Evolutionary conservation across 1,140 invertebrate genomes (phyloP).

Genomic region (Drosophila sechellia): DNA sequence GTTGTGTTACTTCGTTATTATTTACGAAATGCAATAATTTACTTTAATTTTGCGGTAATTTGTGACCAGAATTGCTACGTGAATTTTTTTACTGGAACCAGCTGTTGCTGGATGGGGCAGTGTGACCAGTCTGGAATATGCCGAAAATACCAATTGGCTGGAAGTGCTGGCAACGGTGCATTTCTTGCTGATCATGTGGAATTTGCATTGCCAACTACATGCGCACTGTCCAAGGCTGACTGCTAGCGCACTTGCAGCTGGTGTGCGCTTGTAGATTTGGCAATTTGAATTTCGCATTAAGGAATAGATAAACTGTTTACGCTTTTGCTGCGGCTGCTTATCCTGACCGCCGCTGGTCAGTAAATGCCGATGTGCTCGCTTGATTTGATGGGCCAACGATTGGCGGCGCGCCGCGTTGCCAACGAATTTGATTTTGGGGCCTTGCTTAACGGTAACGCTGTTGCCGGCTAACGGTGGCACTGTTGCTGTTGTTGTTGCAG

Average conservation of each 20-base stretch:
- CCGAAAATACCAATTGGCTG: constrained; percentile 5
- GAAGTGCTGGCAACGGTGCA: constrained; percentile 3
- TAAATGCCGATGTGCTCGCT: constrained; percentile 79
- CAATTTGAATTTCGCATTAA: constrained; percentile 1
- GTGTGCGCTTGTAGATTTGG: not conserved
- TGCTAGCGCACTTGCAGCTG: not conserved
- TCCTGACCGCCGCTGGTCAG: constrained; percentile 76
- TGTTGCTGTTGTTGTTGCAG: constrained; percentile 5
- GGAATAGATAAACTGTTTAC: constrained; percentile 29
- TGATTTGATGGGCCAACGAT: constrained; percentile 74
- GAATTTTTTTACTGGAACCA: constrained; percentile 20
- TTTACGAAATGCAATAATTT: constrained; percentile 26
- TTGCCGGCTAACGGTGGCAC: constrained; percentile 25
- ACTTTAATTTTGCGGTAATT: constrained; percentile 18
- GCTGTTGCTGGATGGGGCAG: constrained; percentile 16
- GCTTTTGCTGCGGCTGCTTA: constrained; percentile 60
- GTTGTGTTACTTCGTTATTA: not conserved
- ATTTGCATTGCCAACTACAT: constrained; percentile 10
- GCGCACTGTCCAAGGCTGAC: constrained; percentile 5
- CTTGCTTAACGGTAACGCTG: constrained; percentile 32
- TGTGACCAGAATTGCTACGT: constrained; percentile 27
- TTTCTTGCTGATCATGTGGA: not conserved
- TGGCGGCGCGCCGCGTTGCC: constrained; percentile 67
- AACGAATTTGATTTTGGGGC: constrained; percentile 49
- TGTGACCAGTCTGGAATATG: constrained; percentile 7